Percentiles rank a stretch among this genome's conserved stretches.
Conservation (phyloP, 2,888 invertebrate species). For the Heliconius hortense region DNA sequence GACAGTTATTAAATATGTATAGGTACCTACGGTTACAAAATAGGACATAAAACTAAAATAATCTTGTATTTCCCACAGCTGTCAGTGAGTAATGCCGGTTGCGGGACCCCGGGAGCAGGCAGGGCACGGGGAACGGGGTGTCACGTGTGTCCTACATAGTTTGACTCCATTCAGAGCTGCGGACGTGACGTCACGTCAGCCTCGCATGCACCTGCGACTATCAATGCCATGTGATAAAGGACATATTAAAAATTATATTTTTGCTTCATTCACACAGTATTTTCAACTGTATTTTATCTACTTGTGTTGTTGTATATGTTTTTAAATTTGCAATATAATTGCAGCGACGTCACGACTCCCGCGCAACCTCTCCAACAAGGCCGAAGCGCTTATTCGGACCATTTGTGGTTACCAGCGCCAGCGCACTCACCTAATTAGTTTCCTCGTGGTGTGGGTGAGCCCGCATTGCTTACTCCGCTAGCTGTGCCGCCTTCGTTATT, state of each 20-base stretch:
- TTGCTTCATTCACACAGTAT: not conserved
- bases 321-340: slow-evolving; percentile 60
- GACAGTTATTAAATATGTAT: slow-evolving; percentile 63
- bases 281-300: not conserved
- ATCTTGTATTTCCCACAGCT: slow-evolving; percentile 76
- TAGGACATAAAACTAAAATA: slow-evolving; percentile 51
- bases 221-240: not conserved
- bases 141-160: slow-evolving; percentile 80
- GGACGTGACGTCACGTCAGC: slow-evolving; percentile 70
- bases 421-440: slow-evolving; percentile 72
- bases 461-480: slow-evolving; percentile 60
- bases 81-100: slow-evolving; percentile 73
- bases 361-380: slow-evolving; percentile 69
- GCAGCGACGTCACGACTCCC: slow-evolving; percentile 66
- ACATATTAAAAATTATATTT: slow-evolving; percentile 7
- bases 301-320: no score
- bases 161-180: slow-evolving; percentile 66
- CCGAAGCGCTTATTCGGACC: slow-evolving; percentile 65
- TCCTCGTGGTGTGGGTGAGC: slow-evolving; percentile 71
- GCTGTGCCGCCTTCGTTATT: slow-evolving; percentile 65
- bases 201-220: slow-evolving; percentile 62
- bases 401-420: slow-evolving; percentile 61
- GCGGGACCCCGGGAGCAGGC: slow-evolving; percentile 44
- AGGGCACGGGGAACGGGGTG: slow-evolving; percentile 50
- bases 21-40: slow-evolving; percentile 54